Evolutionary conservation across 2,888 invertebrate genomes (phyloP).

Genomic region (Pachymerium ferrugineum): DNA sequence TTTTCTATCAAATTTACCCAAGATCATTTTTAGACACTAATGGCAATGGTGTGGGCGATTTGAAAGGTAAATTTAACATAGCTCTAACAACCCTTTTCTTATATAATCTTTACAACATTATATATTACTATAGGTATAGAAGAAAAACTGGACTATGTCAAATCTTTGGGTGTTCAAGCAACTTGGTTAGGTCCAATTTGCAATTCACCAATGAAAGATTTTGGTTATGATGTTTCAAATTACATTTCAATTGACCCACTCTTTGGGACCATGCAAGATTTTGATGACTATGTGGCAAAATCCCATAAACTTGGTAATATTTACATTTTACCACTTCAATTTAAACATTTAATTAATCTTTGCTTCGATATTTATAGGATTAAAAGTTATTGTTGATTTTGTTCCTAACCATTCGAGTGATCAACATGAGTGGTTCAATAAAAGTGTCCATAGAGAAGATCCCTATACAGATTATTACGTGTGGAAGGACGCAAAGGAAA

Average conservation of each 20-base stretch:
- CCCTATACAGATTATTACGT: slow-evolving; percentile 69
- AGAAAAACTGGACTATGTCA: slow-evolving; percentile 53
- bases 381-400: slow-evolving; percentile 51
- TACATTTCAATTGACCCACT: slow-evolving; percentile 64
- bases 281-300: slow-evolving; percentile 59
- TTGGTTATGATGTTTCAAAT: slow-evolving; percentile 80
- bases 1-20: slow-evolving; percentile 23
- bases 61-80: neutral
- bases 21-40: slow-evolving; percentile 1
- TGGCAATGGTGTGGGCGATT: neutral
- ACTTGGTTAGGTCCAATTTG: slow-evolving; percentile 83
- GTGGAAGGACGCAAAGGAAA: slow-evolving; percentile 60
- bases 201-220: slow-evolving; percentile 75
- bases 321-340: neutral
- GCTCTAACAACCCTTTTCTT: neutral
- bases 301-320: slow-evolving; percentile 35
- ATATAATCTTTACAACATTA: neutral
- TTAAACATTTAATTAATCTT: no score
- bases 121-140: neutral
- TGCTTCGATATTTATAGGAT: slow-evolving; percentile 41
- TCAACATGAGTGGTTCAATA: slow-evolving; percentile 65
- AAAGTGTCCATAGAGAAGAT: slow-evolving; percentile 57
- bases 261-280: slow-evolving; percentile 69
- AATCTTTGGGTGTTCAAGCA: slow-evolving; percentile 63
- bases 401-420: slow-evolving; percentile 51